phyloP scores from a whole-genome alignment of 2,888 invertebrate genomes.

The Drosophila tripunctata region DNA sequence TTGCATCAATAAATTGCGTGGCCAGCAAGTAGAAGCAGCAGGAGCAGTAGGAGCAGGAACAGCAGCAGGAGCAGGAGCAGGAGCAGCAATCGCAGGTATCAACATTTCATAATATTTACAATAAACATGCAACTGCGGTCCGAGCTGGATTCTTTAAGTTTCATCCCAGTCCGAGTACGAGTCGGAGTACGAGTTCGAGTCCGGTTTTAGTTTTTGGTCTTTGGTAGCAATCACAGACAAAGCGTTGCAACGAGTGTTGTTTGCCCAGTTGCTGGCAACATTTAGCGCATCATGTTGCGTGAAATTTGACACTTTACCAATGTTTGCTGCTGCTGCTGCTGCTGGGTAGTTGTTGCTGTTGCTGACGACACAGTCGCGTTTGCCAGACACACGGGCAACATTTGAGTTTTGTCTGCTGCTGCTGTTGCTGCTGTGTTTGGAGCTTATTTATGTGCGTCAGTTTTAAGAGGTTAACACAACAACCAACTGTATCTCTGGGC shows the following conservation, averaged over 20 bases:
- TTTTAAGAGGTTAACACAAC: conserved; percentile 12
- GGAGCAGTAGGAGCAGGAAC: conserved; percentile 17
- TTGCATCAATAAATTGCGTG: conserved; percentile 73
- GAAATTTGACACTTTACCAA: conserved; percentile 78
- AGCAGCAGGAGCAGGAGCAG: conserved; percentile 31
- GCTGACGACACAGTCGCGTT: conserved; percentile 53
- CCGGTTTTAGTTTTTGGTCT: conserved; percentile 10
- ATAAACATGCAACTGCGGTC: conserved; percentile 79
- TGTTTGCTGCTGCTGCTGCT: conserved; percentile 39
- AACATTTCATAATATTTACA: conserved; percentile 82
- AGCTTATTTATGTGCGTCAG: conserved; percentile 57
- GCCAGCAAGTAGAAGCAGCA: conserved; percentile 25
- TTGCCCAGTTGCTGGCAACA: conserved; percentile 74
- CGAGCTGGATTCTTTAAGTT: conserved; percentile 42
- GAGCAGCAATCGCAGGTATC: conserved; percentile 64
- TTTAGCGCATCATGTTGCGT: conserved; percentile 80
- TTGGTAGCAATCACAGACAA: conserved; percentile 36
- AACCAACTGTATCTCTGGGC: conserved; percentile 43
- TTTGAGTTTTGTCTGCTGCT: conserved; percentile 40
- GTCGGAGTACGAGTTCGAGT: conserved; percentile 7
- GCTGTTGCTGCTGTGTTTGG: conserved; percentile 36
- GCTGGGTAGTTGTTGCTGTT: conserved; percentile 25
- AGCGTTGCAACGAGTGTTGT: conserved; percentile 45
- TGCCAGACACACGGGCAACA: conserved; percentile 73
- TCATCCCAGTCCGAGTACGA: too few species aligned